A percentile compares a stretch with the other conserved stretches of the same genome.
These are phyloP conservation scores for Sorex maritimensis DNA, from an alignment of 2,797 vertebrate species.

Conservation along the genomic window DNA sequence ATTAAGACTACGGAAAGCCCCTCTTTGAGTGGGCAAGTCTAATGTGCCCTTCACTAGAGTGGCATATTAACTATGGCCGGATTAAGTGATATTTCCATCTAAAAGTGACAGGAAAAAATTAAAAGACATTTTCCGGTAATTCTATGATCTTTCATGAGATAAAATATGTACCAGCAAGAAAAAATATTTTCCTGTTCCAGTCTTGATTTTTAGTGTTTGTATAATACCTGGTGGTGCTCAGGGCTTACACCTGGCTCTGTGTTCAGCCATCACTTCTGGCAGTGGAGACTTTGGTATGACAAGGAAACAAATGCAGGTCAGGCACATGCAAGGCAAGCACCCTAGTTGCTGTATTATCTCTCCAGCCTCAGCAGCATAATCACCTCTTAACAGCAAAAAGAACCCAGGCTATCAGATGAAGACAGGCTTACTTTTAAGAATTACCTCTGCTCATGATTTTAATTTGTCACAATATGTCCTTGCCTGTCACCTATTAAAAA, in stretches of 20 bases:
- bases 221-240: too few relatives aligned
- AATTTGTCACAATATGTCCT: not conserved
- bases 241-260: too few relatives aligned
- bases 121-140: not conserved
- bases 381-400: conserved; percentile 32
- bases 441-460: conserved; percentile 34
- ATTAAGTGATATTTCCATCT: conserved; percentile 15
- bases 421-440: not conserved
- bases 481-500: conserved; percentile 21
- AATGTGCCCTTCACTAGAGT: not conserved
- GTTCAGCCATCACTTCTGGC: too few relatives aligned
- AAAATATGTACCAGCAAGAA: conserved; percentile 10
- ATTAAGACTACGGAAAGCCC: not conserved
- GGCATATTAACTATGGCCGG: not conserved
- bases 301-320: too few relatives aligned
- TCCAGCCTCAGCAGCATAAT: not conserved
- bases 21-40: not conserved
- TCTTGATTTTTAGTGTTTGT: not conserved
- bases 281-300: too few relatives aligned
- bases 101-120: not conserved
- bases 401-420: conserved; percentile 36
- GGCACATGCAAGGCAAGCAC: too few relatives aligned
- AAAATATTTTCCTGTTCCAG: conserved; percentile 6
- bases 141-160: not conserved
- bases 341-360: too few relatives aligned